These are phyloP conservation scores for Rhinolophus sinicus DNA, from an alignment of 2,113 vertebrate species.

Conservation along the genomic window DNA sequence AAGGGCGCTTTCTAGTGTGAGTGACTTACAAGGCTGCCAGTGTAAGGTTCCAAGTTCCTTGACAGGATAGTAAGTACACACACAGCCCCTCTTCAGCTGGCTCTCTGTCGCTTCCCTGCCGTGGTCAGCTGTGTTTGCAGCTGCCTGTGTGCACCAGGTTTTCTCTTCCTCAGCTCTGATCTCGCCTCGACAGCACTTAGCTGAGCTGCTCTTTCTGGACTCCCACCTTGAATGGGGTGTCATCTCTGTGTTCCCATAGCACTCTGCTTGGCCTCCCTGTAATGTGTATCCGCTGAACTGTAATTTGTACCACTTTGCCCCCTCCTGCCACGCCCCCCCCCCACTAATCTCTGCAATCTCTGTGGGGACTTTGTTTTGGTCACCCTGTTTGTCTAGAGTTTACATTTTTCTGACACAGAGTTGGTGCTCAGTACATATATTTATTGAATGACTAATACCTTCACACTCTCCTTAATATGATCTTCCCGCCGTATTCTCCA, in stretches of 20 bases:
- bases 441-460: not conserved
- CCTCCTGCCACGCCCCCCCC: not conserved
- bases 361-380: not conserved
- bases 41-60: not conserved
- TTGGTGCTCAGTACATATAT: not conserved
- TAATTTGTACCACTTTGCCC: not conserved
- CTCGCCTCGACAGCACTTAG: not conserved
- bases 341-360: not conserved
- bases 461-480: not conserved
- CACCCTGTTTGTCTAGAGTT: not conserved
- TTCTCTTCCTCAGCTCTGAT: not conserved
- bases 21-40: not conserved
- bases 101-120: not conserved
- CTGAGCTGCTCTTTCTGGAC: not conserved
- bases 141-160: rapidly evolving
- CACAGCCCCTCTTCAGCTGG: not conserved
- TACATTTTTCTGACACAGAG: not conserved
- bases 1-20: not conserved
- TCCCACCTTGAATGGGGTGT: not conserved
- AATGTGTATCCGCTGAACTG: not conserved
- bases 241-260: not conserved
- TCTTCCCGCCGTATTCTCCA: not conserved
- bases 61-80: not conserved
- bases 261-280: not conserved
- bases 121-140: not conserved